phyloP scores from a whole-genome alignment of 2,113 vertebrate species.

The Sardina pilchardus region DNA sequence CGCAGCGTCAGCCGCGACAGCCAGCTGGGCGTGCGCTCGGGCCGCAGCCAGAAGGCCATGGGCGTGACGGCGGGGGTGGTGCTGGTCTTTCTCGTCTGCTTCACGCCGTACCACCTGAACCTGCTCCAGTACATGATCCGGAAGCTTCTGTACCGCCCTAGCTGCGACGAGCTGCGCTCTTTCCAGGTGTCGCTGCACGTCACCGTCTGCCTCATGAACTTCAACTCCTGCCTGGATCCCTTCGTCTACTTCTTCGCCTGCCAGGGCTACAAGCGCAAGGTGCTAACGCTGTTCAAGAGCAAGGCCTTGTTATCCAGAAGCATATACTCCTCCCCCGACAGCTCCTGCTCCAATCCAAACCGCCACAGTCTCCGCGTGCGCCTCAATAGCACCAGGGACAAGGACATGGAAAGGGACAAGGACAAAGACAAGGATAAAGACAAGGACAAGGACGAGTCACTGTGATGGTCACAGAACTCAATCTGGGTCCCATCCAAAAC shows the following conservation, averaged over 20 bases:
- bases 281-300: constrained; percentile 83
- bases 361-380: neutral
- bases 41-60: constrained; percentile 88
- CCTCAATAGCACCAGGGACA: neutral
- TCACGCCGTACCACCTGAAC: constrained; percentile 88
- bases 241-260: constrained; percentile 98
- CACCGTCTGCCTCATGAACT: constrained; percentile 92
- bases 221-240: constrained; percentile 92
- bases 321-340: constrained; percentile 79
- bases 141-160: constrained; percentile 74
- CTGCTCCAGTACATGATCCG: constrained; percentile 92
- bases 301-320: constrained; percentile 85
- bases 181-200: constrained; percentile 93
- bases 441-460: neutral
- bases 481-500: neutral
- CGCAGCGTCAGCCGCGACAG: constrained; percentile 81
- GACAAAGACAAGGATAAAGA: neutral
- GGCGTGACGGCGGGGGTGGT: constrained; percentile 91
- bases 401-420: neutral
- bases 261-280: constrained; percentile 91
- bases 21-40: constrained; percentile 84
- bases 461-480: neutral
- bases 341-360: constrained; percentile 57
- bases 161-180: constrained; percentile 71
- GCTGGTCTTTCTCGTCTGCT: constrained; percentile 88